Percentiles rank a stretch among this genome's conserved stretches.
Conservation (phyloP, 2,888 invertebrate species). For the Tribolium freemani region DNA sequence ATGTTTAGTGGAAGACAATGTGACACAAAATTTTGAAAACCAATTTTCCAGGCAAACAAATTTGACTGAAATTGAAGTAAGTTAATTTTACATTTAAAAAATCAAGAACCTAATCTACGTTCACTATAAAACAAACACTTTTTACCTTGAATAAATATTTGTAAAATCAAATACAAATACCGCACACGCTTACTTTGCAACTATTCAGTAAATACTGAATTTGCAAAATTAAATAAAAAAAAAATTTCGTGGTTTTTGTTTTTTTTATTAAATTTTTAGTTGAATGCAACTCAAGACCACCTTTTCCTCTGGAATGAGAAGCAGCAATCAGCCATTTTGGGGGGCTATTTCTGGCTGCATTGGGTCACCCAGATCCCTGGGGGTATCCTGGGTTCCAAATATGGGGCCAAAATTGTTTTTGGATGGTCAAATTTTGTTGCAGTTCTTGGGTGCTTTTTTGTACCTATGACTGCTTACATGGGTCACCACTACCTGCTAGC, state of each 20-base stretch:
- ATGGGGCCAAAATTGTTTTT: slow-evolving; percentile 80
- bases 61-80: background rate
- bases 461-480: slow-evolving; percentile 76
- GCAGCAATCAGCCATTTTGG: slow-evolving; percentile 72
- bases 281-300: background rate
- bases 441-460: slow-evolving; percentile 75
- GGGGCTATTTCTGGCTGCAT: slow-evolving; percentile 82
- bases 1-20: slow-evolving; percentile 43
- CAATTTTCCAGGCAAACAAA: background rate
- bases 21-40: background rate
- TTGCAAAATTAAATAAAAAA: too few relatives aligned
- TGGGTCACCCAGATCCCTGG: slow-evolving; percentile 81
- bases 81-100: too few relatives aligned
- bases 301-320: slow-evolving; percentile 73
- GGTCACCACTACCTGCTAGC: slow-evolving; percentile 72
- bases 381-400: slow-evolving; percentile 76
- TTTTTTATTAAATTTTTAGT: background rate
- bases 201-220: too few relatives aligned
- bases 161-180: too few relatives aligned
- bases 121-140: too few relatives aligned
- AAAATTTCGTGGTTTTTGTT: too few relatives aligned
- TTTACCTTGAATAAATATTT: too few relatives aligned
- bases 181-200: too few relatives aligned
- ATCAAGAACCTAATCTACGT: too few relatives aligned
- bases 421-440: slow-evolving; percentile 77